Evolutionary conservation across 2,888 invertebrate genomes (phyloP).

Genomic region (Lysandra coridon): DNA sequence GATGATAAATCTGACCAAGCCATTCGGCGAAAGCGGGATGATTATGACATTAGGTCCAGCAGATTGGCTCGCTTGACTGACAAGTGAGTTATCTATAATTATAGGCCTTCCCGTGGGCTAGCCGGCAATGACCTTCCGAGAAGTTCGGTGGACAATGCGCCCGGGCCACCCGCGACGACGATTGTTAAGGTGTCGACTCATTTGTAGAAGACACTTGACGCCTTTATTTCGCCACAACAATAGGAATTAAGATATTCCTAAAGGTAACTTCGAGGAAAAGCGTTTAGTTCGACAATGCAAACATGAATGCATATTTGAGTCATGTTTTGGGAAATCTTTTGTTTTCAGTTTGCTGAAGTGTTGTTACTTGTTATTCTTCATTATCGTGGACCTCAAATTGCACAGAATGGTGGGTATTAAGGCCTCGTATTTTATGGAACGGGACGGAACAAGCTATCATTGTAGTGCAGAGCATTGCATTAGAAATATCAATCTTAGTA

Average conservation of each 20-base stretch:
- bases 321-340: slow-evolving; percentile 19
- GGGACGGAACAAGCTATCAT: neutral
- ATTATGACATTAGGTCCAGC: slow-evolving; percentile 36
- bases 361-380: neutral
- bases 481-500: too few species aligned
- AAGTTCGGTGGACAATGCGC: slow-evolving; percentile 60
- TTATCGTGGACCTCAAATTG: neutral
- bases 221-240: slow-evolving; percentile 47
- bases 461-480: too few species aligned
- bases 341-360: neutral
- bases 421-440: neutral
- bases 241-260: slow-evolving; percentile 46
- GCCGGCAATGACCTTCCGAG: slow-evolving; percentile 68
- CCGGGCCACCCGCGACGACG: slow-evolving; percentile 72
- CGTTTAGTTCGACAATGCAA: slow-evolving; percentile 28
- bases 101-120: slow-evolving; percentile 57
- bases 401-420: neutral
- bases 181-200: slow-evolving; percentile 62
- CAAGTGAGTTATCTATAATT: slow-evolving; percentile 57
- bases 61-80: slow-evolving; percentile 53
- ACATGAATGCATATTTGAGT: neutral
- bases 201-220: slow-evolving; percentile 49
- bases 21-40: slow-evolving; percentile 16
- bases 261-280: slow-evolving; percentile 38
- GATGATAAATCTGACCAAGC: neutral